phyloP scores from a whole-genome alignment of 2,888 invertebrate species.

The Autographa pulchrina region DNA sequence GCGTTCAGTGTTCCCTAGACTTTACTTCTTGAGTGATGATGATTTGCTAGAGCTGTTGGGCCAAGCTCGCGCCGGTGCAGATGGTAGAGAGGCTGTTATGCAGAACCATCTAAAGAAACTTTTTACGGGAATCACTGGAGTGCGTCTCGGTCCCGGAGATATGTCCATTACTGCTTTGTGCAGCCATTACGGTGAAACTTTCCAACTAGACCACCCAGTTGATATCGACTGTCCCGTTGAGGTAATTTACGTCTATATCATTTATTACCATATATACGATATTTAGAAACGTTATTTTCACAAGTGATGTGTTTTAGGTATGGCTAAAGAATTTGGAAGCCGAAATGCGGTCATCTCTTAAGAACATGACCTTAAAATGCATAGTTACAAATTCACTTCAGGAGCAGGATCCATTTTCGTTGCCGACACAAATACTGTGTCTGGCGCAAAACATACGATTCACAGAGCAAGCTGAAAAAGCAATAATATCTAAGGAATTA shows the following conservation, averaged over 20 bases:
- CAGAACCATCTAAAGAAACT: slow-evolving; percentile 98
- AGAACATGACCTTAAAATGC: slow-evolving; percentile 91
- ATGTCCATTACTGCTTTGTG: slow-evolving; percentile 91
- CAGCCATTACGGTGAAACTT: slow-evolving; percentile 93
- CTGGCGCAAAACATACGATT: slow-evolving; percentile 96
- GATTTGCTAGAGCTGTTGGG: slow-evolving; percentile 98
- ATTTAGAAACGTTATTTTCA: neutral
- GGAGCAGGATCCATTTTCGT: slow-evolving; percentile 85
- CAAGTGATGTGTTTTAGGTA: slow-evolving; percentile 75
- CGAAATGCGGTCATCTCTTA: slow-evolving; percentile 93
- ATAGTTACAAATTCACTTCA: slow-evolving; percentile 82
- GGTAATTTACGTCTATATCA: slow-evolving; percentile 50
- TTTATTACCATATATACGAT: neutral
- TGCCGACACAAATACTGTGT: slow-evolving; percentile 94
- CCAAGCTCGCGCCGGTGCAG: slow-evolving; percentile 93
- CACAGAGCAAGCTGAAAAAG: slow-evolving; percentile 95
- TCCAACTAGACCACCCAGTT: slow-evolving; percentile 91
- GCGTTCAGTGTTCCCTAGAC: slow-evolving; percentile 97
- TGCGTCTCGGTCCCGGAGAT: slow-evolving; percentile 90
- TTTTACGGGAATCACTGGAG: slow-evolving; percentile 96
- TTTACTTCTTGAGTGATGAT: slow-evolving; percentile 99
- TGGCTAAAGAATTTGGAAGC: slow-evolving; percentile 95
- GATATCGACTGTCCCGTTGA: slow-evolving; percentile 94
- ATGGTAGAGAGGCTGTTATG: slow-evolving; percentile 93
- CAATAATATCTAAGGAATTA: slow-evolving; percentile 92